These are phyloP conservation scores for Melanerpes formicivorus DNA, from an alignment of 2,113 vertebrate species.

Conservation along the genomic window DNA sequence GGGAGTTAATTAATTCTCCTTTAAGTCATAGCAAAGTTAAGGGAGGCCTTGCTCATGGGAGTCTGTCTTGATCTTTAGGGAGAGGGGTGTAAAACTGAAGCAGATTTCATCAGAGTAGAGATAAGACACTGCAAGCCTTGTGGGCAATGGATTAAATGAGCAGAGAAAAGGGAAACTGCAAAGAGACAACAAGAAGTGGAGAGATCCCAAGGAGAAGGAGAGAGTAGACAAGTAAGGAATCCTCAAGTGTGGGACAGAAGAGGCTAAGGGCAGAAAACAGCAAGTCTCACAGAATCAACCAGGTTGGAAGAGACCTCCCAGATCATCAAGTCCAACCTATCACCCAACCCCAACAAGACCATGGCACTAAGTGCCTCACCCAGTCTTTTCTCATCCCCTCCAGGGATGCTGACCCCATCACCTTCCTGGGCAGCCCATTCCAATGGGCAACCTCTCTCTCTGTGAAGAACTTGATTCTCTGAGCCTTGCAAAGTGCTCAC, in stretches of 20 bases:
- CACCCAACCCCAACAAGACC: no score
- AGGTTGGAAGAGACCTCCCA: no score
- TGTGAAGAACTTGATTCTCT: no score
- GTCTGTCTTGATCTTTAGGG: not conserved
- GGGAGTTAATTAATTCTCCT: not conserved
- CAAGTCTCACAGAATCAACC: not conserved
- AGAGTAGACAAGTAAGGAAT: not conserved
- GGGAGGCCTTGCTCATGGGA: not conserved
- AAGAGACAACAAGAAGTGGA: not conserved
- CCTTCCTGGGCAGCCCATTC: no score
- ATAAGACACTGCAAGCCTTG: not conserved
- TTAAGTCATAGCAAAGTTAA: not conserved
- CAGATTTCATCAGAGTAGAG: not conserved
- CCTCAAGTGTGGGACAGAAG: not conserved
- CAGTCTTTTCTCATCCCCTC: no score
- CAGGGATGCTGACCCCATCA: no score
- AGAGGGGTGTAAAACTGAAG: not conserved
- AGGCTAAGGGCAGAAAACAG: not conserved
- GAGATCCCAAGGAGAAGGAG: not conserved
- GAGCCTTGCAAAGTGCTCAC: not conserved
- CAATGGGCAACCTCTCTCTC: no score
- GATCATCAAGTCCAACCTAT: no score
- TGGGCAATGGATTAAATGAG: not conserved
- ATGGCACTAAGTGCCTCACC: no score
- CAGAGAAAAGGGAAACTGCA: not conserved